Evolutionary conservation across 2,113 vertebrate species (phyloP).

Genomic region (Elgaria multicarinata): DNA sequence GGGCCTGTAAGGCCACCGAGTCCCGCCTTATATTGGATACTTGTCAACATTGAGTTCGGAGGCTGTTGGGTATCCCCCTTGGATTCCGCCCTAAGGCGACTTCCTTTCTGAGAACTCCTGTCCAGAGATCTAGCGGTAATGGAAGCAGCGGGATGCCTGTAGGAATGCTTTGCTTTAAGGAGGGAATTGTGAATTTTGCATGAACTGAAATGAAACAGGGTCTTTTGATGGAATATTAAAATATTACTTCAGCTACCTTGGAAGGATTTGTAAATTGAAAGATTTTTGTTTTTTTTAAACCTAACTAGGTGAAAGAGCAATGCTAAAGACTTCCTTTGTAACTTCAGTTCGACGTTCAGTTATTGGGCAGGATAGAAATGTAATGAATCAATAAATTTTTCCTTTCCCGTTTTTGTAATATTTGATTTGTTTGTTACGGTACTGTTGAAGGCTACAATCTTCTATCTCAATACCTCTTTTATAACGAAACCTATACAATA

Average conservation of each 20-base stretch:
- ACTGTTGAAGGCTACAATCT: neutral
- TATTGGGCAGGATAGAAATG: too few relatives aligned
- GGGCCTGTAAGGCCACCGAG: too few relatives aligned
- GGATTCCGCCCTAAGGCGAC: too few relatives aligned
- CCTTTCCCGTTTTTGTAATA: neutral
- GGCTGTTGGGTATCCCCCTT: too few relatives aligned
- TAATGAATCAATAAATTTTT: too few relatives aligned
- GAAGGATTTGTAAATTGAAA: neutral
- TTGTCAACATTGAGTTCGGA: too few relatives aligned
- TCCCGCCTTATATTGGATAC: too few relatives aligned
- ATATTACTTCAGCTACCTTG: too few relatives aligned
- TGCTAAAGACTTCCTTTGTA: neutral
- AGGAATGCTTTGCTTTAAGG: neutral
- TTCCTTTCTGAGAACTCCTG: neutral
- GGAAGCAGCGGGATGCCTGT: neutral
- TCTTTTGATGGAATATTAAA: neutral
- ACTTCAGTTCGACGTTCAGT: neutral
- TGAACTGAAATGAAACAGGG: neutral
- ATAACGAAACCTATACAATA: neutral
- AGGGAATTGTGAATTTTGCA: neutral
- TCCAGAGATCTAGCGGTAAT: neutral
- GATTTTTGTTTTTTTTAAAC: too few relatives aligned
- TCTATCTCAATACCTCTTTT: neutral
- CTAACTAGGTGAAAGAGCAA: neutral
- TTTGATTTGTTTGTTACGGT: neutral